Conservation (phyloP, 1,140 invertebrate genomes). For the Philotrypesis tridentata region DNA sequence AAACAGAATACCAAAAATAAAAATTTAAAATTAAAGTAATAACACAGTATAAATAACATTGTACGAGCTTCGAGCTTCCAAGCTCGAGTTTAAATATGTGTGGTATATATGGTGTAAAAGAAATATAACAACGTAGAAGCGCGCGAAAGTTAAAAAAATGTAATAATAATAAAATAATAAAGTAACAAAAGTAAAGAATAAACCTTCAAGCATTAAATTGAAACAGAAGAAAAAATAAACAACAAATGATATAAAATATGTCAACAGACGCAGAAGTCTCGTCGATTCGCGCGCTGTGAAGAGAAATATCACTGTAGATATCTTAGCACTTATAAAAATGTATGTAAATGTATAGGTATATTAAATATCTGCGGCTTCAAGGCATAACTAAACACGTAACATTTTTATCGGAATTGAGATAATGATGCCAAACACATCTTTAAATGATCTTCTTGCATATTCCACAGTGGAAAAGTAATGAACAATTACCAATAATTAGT, state of each 20-base stretch:
- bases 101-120: conserved; percentile 1
- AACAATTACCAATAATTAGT: no score
- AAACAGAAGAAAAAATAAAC: neutral
- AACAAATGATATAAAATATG: neutral
- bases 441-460: no score
- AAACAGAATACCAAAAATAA: conserved; percentile 6
- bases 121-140: neutral
- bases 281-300: neutral
- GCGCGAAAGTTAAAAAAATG: conserved; percentile 1
- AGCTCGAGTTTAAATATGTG: conserved; percentile 13
- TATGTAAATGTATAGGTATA: conserved; percentile 63
- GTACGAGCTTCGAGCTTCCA: conserved; percentile 5
- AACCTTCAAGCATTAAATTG: neutral
- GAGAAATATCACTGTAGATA: conserved; percentile 72
- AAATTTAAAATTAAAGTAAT: neutral
- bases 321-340: conserved; percentile 63
- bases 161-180: conserved; percentile 8
- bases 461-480: no score
- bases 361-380: no score
- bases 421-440: no score
- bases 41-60: neutral
- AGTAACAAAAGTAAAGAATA: neutral
- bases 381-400: no score
- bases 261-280: neutral
- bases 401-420: no score